Evolutionary conservation across 2,797 vertebrate species (phyloP), one percentile per base, ranked within the genome.

Genomic region (Enteromius unitaeniatus): DNA sequence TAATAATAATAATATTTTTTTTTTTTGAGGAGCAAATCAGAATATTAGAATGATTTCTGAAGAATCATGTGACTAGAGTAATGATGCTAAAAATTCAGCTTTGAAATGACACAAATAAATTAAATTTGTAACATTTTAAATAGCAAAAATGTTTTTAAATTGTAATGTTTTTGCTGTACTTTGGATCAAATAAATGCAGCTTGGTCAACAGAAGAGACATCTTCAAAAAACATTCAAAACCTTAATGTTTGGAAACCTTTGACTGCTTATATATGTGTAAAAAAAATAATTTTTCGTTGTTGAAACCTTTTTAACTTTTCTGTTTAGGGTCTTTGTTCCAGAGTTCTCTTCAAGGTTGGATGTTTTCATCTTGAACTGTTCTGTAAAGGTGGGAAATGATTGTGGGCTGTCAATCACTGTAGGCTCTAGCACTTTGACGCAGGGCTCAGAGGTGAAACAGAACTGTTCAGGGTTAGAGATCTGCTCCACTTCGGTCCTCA

Each of bases 311-410:
- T 1, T 14, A 47, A 17, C 42, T 67, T 17, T 1, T 73, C 64
- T 79, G 40, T 85, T 3, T 86, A 99, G 97, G 92, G 79, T 98
- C 81, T 97, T 96, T 7, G 83, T 99, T 87, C 97, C 97, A 0
- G 95, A 96, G 85, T 95, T 97, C 21, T 92, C 95, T 0, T 93
- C 93, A 0, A 91, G 92, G 15, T 89, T 99, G 81, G 86, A 6
- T 3, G 84, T 99, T 23, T 93, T 94, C 6, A 92, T 99, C 88
- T 86, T 79, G 7, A 90, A 89, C 82, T 99, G 97, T 10, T 28
- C 84, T 0, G 88, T 87, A 10, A 62, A 55, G 13, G 87, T 70
- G 2, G 90, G 80, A 23, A 65, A 68, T 0, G 81, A 68, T 34
- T 98, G 97, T 1, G 78, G 92, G 0, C 87, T 99, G 87, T 88